Conservation (phyloP, 2,113 vertebrate genomes). For the Phrynosoma blainvillii region DNA sequence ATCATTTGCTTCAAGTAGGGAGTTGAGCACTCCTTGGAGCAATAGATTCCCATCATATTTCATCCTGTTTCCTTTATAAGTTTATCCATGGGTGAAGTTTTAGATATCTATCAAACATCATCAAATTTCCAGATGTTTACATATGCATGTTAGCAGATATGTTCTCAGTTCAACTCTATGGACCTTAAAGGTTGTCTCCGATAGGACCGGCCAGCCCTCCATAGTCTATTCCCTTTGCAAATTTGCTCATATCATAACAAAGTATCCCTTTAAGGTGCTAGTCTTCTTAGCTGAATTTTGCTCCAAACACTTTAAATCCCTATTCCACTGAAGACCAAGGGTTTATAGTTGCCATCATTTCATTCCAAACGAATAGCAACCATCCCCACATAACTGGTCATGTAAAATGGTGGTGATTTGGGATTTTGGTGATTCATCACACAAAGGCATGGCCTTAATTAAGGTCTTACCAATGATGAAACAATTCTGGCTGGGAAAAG, state of each 20-base stretch:
- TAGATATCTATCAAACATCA: too few relatives aligned
- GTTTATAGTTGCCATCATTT: background rate
- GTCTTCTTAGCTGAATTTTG: background rate
- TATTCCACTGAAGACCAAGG: background rate
- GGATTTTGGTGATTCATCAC: background rate
- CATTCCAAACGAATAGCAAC: constrained; percentile 22
- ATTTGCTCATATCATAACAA: background rate
- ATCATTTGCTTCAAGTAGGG: background rate
- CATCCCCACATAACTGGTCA: background rate
- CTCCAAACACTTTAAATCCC: background rate
- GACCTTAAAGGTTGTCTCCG: background rate
- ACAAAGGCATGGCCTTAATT: background rate
- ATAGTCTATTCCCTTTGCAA: background rate
- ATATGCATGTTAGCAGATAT: background rate
- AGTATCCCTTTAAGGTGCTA: background rate
- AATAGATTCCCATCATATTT: background rate
- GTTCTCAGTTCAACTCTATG: background rate
- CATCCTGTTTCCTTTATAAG: too few relatives aligned
- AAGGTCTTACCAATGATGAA: background rate
- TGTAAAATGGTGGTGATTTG: background rate
- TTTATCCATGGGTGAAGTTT: too few relatives aligned
- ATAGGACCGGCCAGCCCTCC: background rate
- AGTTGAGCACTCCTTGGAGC: background rate
- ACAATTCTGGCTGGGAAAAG: background rate
- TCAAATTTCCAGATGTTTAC: background rate